Base-by-base conservation (phyloP, 2,797 vertebrate species). In the Synanceia verrucosa region DNA sequence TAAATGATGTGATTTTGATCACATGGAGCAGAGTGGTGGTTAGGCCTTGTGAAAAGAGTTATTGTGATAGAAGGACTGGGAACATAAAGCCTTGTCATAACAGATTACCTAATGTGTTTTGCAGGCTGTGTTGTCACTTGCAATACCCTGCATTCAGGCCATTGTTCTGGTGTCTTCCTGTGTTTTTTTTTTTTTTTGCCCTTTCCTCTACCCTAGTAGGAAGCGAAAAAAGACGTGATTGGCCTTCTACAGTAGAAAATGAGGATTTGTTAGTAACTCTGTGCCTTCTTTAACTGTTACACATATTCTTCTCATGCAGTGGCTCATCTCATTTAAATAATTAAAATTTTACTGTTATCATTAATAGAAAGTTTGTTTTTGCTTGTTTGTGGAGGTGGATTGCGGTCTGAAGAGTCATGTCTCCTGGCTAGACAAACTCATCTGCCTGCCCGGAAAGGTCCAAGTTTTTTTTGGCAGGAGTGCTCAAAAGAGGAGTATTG, bases 161-260 rank as follows among this genome's bases (percentile, higher is more conserved):
- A 89, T 94, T 93, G 91, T 93, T 91, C 90, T 87, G 50, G 79
- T 80, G 83, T 88, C 86, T 92, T 94, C 93, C 89, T 93, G 87
- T 85, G 59, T 61, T 67, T 71, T 82, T 69, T 75, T 47, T 82
- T 69, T 75, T 47, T 6, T 1, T 13, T 31, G 26, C 70, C 59
- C 65, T 73, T 50, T 64, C 65, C 63, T 70, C 77, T 83, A 48
- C 43, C 61, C 65, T 61, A 59, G 19, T 69, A 70, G 76, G 79
- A 81, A 81, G 60, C 65, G 16, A 77, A 81, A 79, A 81, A 77
- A 74, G 66, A 88, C 24, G 71, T 84, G 81, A 88, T 80, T 57
- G 14, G 77, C 77, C 86, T 89, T 82, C 79, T 69, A 63, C n/a
- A 89, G 82, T 57, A 76, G 73, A 75, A 67, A 65, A 23, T 23